phyloP scores from a whole-genome alignment of 92 coral and sea anemone species.

The Zoanthus sansibaricus region DNA sequence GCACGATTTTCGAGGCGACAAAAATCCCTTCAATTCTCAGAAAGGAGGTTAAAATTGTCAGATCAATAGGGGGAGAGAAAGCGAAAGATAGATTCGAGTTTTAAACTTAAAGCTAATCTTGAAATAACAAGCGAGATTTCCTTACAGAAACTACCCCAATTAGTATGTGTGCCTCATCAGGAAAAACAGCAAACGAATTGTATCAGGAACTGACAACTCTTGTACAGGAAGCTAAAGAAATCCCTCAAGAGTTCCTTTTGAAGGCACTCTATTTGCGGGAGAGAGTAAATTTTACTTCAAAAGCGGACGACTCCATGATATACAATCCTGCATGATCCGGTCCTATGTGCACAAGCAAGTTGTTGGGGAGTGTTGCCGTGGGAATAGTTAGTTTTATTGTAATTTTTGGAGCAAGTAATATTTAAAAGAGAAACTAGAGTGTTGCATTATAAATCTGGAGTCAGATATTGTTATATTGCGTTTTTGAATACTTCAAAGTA shows the following conservation, averaged over 20 bases:
- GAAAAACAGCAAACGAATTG: constrained; percentile 23
- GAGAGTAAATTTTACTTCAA: constrained; percentile 63
- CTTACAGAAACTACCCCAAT: constrained; percentile 39
- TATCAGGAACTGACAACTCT: constrained; percentile 66
- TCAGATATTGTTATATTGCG: too few relatives aligned
- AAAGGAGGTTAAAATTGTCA: constrained; percentile 46
- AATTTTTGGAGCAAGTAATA: too few relatives aligned
- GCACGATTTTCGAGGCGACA: neutral
- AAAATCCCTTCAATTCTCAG: constrained; percentile 9
- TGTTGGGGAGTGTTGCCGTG: too few relatives aligned
- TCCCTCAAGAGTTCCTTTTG: constrained; percentile 69
- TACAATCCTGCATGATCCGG: constrained; percentile 19
- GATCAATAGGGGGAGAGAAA: constrained; percentile 44
- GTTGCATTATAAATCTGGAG: too few relatives aligned
- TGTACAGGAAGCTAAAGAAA: constrained; percentile 55
- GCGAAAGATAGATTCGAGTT: constrained; percentile 51
- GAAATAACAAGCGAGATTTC: constrained; percentile 51
- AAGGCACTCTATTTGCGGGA: constrained; percentile 60
- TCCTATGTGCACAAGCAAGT: too few relatives aligned
- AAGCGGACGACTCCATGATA: constrained; percentile 54
- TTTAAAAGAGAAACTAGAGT: too few relatives aligned
- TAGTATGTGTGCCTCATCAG: neutral
- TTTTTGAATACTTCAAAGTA: too few relatives aligned
- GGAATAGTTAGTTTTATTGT: too few relatives aligned
- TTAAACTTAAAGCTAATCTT: constrained; percentile 46